Evolutionary conservation across 2,113 vertebrate genomes (phyloP).

Genomic region (Antechinus stuartii): DNA sequence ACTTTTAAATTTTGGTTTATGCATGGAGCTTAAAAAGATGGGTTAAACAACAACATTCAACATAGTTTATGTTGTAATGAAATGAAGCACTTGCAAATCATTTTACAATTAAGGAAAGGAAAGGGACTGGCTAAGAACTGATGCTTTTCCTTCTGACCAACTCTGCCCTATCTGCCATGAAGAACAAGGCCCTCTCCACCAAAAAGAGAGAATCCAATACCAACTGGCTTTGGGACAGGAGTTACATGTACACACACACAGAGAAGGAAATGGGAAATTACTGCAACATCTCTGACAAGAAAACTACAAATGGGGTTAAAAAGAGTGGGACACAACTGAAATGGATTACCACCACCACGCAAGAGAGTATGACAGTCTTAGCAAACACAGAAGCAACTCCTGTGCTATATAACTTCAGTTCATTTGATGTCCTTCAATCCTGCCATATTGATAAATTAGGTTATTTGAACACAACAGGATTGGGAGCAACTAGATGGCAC

Average conservation of each 20-base stretch:
- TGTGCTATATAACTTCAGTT: neutral
- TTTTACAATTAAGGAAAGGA: neutral
- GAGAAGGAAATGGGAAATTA: no score
- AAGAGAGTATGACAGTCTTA: neutral
- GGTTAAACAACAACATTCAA: neutral
- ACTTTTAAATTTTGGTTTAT: neutral
- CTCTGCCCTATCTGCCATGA: neutral
- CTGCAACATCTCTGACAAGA: no score
- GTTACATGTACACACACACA: neutral
- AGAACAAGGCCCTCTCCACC: neutral
- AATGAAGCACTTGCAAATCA: neutral
- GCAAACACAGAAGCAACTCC: no score
- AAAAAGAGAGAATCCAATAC: neutral
- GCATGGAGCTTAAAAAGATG: neutral
- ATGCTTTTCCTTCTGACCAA: neutral
- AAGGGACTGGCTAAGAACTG: neutral
- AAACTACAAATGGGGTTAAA: neutral
- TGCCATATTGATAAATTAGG: neutral
- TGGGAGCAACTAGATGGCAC: no score
- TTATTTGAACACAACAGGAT: neutral
- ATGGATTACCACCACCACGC: neutral
- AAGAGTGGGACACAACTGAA: neutral
- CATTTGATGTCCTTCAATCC: neutral
- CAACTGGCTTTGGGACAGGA: neutral
- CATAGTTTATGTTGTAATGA: neutral